phyloP scores from a whole-genome alignment of 2,113 vertebrate species.

The Motacilla tschutschensis region DNA sequence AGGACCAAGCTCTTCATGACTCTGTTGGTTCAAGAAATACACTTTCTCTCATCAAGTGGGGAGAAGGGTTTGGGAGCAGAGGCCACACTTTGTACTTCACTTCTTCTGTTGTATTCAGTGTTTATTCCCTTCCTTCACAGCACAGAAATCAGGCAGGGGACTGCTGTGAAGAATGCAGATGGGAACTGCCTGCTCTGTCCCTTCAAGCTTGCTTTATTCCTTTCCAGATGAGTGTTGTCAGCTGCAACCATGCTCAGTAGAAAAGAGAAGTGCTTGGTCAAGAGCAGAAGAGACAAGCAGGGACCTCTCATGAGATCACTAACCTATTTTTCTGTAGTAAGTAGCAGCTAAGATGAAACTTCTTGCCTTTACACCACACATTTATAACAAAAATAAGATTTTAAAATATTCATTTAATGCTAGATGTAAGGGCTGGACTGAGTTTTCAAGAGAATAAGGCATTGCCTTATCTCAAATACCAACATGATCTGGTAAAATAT shows the following conservation, averaged over 20 bases:
- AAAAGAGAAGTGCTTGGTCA: neutral
- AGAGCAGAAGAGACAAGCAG: neutral
- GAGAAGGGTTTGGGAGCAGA: neutral
- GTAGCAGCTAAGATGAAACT: neutral
- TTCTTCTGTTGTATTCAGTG: neutral
- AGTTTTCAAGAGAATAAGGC: neutral
- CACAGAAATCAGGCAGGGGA: neutral
- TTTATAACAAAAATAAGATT: neutral
- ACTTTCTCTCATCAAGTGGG: neutral
- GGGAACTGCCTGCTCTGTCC: neutral
- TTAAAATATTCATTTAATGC: neutral
- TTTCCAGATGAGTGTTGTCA: neutral
- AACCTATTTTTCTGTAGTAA: slow-evolving; percentile 1
- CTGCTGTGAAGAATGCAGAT: neutral
- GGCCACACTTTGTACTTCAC: neutral
- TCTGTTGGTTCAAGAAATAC: neutral
- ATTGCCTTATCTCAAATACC: neutral
- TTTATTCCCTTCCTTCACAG: neutral
- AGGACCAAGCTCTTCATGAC: neutral
- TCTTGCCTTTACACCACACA: neutral
- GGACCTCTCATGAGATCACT: slow-evolving; percentile 27
- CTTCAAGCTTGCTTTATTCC: neutral
- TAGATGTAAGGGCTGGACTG: neutral
- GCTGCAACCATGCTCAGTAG: neutral
- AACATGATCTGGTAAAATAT: neutral